These are phyloP conservation scores for Phrynocephalus forsythii DNA, from an alignment of 2,797 vertebrate species.

Conservation along the genomic window DNA sequence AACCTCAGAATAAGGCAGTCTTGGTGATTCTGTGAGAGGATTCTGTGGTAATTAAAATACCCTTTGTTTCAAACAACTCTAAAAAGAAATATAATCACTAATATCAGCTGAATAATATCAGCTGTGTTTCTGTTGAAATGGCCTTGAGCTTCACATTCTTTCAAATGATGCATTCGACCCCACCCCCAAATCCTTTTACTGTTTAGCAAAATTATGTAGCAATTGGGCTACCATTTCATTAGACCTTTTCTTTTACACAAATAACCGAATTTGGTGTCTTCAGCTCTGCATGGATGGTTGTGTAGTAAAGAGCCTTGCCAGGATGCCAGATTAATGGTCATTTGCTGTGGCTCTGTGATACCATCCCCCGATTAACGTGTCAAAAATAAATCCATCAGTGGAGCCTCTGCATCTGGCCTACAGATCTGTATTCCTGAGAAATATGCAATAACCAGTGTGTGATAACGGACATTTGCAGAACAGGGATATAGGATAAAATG, in stretches of 20 bases:
- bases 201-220: neutral
- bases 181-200: neutral
- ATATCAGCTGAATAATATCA: neutral
- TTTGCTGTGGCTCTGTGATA: neutral
- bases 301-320: neutral
- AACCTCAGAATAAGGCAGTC: neutral
- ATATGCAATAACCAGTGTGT: neutral
- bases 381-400: conserved; percentile 19
- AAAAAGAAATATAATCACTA: neutral
- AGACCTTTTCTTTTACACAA: neutral
- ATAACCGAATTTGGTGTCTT: neutral
- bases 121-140: neutral
- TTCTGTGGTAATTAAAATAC: neutral
- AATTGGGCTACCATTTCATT: neutral
- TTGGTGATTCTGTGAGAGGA: neutral
- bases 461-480: conserved; percentile 5
- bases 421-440: conserved; percentile 16
- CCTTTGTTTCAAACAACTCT: neutral
- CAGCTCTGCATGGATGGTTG: neutral
- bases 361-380: neutral
- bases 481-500: conserved; percentile 6
- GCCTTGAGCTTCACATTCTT: neutral
- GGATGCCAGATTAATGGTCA: neutral
- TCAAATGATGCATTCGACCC: neutral
- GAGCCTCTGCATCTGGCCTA: neutral